Conservation (phyloP, 1,140 invertebrate species). For the Vanessa tameamea region DNA sequence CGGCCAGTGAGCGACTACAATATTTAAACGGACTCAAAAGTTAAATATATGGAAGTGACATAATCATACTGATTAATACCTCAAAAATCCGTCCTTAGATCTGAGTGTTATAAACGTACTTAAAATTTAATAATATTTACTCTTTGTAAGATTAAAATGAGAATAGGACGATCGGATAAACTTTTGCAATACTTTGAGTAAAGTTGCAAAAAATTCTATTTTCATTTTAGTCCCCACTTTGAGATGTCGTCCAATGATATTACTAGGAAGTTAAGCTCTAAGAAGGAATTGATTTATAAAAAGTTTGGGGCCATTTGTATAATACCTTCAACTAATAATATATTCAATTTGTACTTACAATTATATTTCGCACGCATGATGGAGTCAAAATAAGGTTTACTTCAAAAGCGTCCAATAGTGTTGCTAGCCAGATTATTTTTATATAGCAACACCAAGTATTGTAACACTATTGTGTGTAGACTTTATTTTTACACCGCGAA, state of each 20-base stretch:
- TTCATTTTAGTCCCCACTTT: constrained; percentile 71
- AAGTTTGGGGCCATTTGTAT: background rate
- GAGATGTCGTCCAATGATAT: constrained; percentile 3
- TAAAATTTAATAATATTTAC: constrained; percentile 21
- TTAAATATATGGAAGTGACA: constrained; percentile 22
- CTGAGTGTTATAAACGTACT: constrained; percentile 28
- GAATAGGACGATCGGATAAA: constrained; percentile 65
- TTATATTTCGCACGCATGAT: background rate
- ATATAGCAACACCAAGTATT: background rate
- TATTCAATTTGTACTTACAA: constrained; percentile 1
- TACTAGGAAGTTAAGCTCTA: background rate
- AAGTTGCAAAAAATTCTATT: constrained; percentile 65
- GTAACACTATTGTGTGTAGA: background rate
- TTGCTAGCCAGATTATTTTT: background rate
- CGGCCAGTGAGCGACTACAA: constrained; percentile 44
- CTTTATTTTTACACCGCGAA: background rate
- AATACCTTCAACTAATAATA: background rate
- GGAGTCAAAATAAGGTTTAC: too few relatives aligned
- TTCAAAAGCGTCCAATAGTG: background rate
- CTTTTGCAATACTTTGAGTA: constrained; percentile 30
- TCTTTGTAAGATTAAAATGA: constrained; percentile 66
- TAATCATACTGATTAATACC: constrained; percentile 11
- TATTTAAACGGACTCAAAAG: constrained; percentile 18
- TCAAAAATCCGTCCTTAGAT: constrained; percentile 29
- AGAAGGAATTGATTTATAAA: background rate